phyloP scores from a whole-genome alignment of 2,113 vertebrate genomes.

The Nyctibius bracteatus region DNA sequence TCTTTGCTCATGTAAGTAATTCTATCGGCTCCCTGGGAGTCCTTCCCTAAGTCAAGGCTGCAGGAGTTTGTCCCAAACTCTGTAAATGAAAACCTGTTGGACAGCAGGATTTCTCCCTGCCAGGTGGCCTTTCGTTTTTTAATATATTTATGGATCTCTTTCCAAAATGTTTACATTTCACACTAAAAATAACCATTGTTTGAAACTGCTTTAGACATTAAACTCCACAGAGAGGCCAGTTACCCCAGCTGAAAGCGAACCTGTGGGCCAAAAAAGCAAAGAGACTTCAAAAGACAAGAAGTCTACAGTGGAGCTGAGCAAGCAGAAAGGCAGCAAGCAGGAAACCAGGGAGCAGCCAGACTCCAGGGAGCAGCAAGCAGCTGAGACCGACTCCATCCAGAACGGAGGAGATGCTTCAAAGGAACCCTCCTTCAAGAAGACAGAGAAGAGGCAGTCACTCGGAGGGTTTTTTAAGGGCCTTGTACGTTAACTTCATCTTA shows the following conservation, averaged over 20 bases:
- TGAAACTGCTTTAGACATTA: constrained; percentile 61
- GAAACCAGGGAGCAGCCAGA: constrained; percentile 55
- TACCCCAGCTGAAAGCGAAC: constrained; percentile 31
- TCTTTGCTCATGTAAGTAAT: not conserved
- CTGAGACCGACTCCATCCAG: constrained; percentile 34
- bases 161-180: not conserved
- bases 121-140: not conserved
- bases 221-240: constrained; percentile 63
- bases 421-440: constrained; percentile 69
- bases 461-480: constrained; percentile 90
- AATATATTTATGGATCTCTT: not conserved
- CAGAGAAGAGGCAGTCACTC: constrained; percentile 90
- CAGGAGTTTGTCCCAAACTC: not conserved
- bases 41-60: not conserved
- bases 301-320: constrained; percentile 10
- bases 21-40: not conserved
- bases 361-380: not conserved
- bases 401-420: constrained; percentile 68
- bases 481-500: constrained; percentile 69
- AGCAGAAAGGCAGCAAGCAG: constrained; percentile 49
- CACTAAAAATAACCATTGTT: constrained; percentile 8
- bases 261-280: constrained; percentile 75
- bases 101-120: not conserved
- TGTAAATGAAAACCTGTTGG: not conserved
- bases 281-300: constrained; percentile 68